Base-by-base conservation (phyloP, 1,140 invertebrate species). In the Dreissena polymorpha region DNA sequence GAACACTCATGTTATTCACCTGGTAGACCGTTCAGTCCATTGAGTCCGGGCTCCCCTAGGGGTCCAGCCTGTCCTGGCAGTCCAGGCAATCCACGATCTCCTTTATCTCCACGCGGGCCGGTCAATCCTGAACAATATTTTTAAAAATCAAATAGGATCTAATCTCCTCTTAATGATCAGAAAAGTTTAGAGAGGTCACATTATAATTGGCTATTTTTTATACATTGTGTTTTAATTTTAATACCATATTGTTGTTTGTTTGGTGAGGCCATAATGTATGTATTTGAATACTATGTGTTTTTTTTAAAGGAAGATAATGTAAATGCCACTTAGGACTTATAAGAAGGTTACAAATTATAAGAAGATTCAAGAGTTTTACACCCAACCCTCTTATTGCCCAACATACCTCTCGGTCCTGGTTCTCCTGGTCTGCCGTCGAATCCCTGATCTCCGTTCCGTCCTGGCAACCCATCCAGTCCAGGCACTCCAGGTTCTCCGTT, bases 91-190 rank as follows among this genome's bases (percentile, higher is more conserved):
- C 86, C 86, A 10, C 50, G 5, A 29, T 49, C 29, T 72, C 86
- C 86, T 25, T 84, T 82, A 14, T 84, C 82, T 55, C 86, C 86
- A 16, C 81, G 84, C 10, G 68, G 76, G 29, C 86, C 86, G 63
- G 84, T 76, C 65, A 87, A 68, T 29, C 86, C 86, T 86, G 81
- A 23, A 63, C 49, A 51, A 72, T 49, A n/a, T n/a, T 18, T 18
- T 7, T 1, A 18, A 72, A 72, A 7, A 72, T 18, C 13, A 72
- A 18, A 72, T 72, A 1, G 5, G 5, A 51, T n/a, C 16, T 6
- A 18, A 60, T 6, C 2, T 60, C 57, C 16, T 23, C 16, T 60
- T 5, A 63, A 63, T n/a, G 18, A n/a, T 63, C 23, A 63, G 60
- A 25, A n/a, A 3, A n/a, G 10, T 63, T 63, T 63, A n/a, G 2